These are phyloP conservation scores for Chloroclystis v-ata DNA, from an alignment of 2,888 invertebrate genomes.

Conservation along the genomic window DNA sequence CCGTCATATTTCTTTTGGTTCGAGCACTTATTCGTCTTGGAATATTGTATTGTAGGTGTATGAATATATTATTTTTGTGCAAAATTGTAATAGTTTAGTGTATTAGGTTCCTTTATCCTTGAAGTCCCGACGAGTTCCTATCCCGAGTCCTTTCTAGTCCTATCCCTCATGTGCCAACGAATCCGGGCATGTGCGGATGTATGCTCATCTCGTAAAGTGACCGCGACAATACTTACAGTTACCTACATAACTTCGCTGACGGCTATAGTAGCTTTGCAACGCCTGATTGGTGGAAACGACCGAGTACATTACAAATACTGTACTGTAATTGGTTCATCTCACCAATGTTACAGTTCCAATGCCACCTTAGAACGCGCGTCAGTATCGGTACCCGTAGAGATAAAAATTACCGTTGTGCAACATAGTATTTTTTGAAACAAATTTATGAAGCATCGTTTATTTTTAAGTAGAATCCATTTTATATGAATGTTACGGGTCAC, in stretches of 20 bases:
- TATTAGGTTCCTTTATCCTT: conserved; percentile 43
- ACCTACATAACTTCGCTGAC: neutral
- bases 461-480: conserved; percentile 66
- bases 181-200: conserved; percentile 52
- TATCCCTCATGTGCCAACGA: conserved; percentile 72
- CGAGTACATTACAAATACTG: no score
- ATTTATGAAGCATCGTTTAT: conserved; percentile 53
- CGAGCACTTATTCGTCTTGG: conserved; percentile 38
- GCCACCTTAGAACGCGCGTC: no score
- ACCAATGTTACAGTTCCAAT: conserved; percentile 1
- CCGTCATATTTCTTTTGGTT: conserved; percentile 60
- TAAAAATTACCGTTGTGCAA: conserved; percentile 43
- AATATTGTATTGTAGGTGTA: conserved; percentile 21
- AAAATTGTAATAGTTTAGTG: conserved; percentile 18
- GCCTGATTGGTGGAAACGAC: conserved; percentile 2
- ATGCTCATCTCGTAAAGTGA: conserved; percentile 28
- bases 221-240: conserved; percentile 13
- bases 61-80: conserved; percentile 26
- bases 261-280: neutral
- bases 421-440: conserved; percentile 42
- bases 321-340: neutral
- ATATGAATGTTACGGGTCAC: conserved; percentile 60
- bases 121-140: conserved; percentile 55
- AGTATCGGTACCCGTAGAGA: conserved; percentile 52
- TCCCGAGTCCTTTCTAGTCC: conserved; percentile 73